These are phyloP conservation scores for Oligia fasciuncula DNA, from an alignment of 2,888 invertebrate species.

Conservation along the genomic window DNA sequence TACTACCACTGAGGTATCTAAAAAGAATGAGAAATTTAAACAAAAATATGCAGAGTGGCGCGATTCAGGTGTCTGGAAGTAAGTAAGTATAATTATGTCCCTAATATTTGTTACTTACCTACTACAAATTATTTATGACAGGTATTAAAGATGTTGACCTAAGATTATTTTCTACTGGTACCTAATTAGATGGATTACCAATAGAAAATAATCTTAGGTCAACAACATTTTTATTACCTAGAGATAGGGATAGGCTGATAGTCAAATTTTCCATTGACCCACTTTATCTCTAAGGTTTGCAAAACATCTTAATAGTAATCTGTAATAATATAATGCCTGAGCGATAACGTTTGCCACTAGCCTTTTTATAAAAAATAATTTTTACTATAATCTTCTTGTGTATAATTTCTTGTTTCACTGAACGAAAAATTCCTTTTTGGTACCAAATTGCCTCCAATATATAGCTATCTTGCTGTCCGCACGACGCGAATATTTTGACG, in stretches of 20 bases:
- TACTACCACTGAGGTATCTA: too few species aligned
- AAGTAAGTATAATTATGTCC: too few species aligned
- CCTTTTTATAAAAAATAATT: background rate
- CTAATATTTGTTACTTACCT: background rate
- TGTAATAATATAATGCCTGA: background rate
- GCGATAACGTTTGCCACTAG: slow-evolving; percentile 7
- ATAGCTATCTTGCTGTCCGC: background rate
- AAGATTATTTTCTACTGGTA: slow-evolving; percentile 14
- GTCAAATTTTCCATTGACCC: slow-evolving; percentile 29
- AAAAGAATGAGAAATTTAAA: too few species aligned
- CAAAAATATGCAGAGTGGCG: background rate
- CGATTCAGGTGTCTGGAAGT: background rate
- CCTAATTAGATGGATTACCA: background rate
- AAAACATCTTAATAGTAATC: background rate
- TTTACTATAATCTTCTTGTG: background rate
- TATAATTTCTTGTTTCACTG: background rate
- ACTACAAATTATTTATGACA: slow-evolving; percentile 23
- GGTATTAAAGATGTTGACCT: slow-evolving; percentile 1
- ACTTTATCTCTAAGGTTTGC: slow-evolving; percentile 21
- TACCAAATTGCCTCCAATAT: background rate
- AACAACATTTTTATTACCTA: too few species aligned
- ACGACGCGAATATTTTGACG: background rate
- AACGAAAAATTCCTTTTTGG: too few species aligned
- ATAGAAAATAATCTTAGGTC: too few species aligned
- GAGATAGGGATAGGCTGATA: background rate